Evolutionary conservation across 2,113 vertebrate species (phyloP).

Genomic region (Phrynosoma blainvillii): DNA sequence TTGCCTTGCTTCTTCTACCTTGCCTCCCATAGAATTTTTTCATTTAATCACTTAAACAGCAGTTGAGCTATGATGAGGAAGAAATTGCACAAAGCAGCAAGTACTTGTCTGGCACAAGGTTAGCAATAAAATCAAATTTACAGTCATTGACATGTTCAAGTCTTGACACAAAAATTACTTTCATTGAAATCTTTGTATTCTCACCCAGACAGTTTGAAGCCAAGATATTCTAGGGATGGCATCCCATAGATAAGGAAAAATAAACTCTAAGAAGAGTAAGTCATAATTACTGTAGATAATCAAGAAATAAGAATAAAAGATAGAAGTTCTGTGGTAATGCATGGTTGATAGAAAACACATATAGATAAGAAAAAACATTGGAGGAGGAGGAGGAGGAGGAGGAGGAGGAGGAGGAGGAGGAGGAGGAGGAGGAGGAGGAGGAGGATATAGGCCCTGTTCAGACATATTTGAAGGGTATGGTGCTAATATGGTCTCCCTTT

Average conservation of each 20-base stretch:
- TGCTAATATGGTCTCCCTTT: background rate
- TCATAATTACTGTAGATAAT: constrained; percentile 36
- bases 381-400: background rate
- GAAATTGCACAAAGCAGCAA: constrained; percentile 37
- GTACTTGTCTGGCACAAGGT: constrained; percentile 22
- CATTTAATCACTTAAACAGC: constrained; percentile 25
- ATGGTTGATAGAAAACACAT: background rate
- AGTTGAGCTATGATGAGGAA: constrained; percentile 10
- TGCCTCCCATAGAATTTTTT: background rate
- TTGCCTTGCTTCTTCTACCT: background rate
- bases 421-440: background rate
- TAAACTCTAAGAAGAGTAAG: constrained; percentile 15
- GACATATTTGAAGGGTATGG: background rate
- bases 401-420: too few species aligned
- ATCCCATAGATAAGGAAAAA: constrained; percentile 39
- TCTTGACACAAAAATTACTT: constrained; percentile 55
- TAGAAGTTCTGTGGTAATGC: constrained; percentile 4
- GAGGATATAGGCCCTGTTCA: background rate
- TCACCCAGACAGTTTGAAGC: constrained; percentile 29
- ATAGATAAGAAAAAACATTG: background rate
- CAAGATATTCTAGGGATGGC: constrained; percentile 46
- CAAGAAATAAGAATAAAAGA: background rate
- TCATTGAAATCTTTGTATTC: constrained; percentile 46
- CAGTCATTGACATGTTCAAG: constrained; percentile 13
- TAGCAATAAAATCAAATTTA: constrained; percentile 57